A percentile compares a stretch with the other conserved stretches of the same genome.
Conservation (phyloP, 1,140 invertebrate genomes). For the Microplitis demolitor region DNA sequence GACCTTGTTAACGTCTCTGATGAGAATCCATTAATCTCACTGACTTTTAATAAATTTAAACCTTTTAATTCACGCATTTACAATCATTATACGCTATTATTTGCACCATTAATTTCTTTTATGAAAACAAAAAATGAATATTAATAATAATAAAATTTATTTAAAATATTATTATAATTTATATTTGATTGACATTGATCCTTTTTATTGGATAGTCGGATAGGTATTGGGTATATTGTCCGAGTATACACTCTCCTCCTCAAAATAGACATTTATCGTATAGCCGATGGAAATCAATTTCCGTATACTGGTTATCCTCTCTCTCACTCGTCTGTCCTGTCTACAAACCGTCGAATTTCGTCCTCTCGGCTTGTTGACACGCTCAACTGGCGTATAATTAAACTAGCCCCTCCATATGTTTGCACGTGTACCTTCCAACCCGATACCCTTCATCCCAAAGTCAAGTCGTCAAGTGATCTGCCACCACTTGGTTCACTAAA, state of each 20-base stretch:
- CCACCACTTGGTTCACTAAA: not conserved
- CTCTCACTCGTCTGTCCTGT: conserved; percentile 13
- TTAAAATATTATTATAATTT: no score
- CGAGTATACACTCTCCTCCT: not conserved
- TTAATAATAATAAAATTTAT: no score
- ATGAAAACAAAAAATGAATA: no score
- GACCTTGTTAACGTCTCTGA: conserved; percentile 23
- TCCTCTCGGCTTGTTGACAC: conserved; percentile 28
- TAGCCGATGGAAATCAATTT: conserved; percentile 24
- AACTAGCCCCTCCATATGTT: conserved; percentile 25
- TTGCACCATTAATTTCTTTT: not conserved
- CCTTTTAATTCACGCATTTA: not conserved
- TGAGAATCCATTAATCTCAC: conserved; percentile 24
- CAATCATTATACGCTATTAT: conserved; percentile 5
- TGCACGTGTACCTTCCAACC: conserved; percentile 27
- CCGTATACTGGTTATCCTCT: not conserved
- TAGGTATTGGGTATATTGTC: not conserved
- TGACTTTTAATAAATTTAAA: conserved; percentile 21
- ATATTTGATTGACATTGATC: not conserved
- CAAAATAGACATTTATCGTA: conserved; percentile 23
- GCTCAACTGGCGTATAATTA: conserved; percentile 30
- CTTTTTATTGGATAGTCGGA: no score
- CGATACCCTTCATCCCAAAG: conserved; percentile 19
- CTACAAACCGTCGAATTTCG: conserved; percentile 18
- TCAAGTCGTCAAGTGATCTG: conserved; percentile 26